Evolutionary conservation across 1,140 invertebrate species (phyloP), one percentile per base, ranked within the genome.

Genomic region (Ylistrum balloti): DNA sequence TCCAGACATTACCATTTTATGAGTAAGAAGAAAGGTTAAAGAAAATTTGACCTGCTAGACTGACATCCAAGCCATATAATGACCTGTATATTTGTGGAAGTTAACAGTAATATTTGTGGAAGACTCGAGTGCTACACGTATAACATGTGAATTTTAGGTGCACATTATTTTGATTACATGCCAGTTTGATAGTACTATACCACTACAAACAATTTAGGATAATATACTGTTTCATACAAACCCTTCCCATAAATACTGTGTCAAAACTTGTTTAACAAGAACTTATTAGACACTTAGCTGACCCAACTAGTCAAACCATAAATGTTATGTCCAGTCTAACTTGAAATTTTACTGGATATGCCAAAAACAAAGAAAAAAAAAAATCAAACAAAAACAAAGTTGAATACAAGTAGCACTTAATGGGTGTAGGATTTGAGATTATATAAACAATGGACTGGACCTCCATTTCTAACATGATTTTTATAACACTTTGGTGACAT

Each of bases 191-290:
- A 74, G 17, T 45, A 13, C 20, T 74, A 74, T n/a, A 74, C 22
- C 56, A 74, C 56, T 74, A 74, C 56, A 74, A n/a, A 74, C 56
- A 74, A 74, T n/a, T n/a, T n/a, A 74, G n/a, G 56, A 74, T 74
- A 45, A 74, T 74, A 74, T n/a, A 74, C 56, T 74, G 56, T 74
- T 74, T 74, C 13, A n/a, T 74, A n/a, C 28, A 28, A 74, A 74
- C 45, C 56, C 56, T n/a, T 1, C 22, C 56, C 22, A 11, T 74
- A 74, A 74, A 74, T 74, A 74, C 13, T 1, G 56, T 74, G 56
- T 74, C 22, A 28, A 74, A 74, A 74, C 17, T 74, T 74, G 56
- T 74, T 74, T 74, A 7, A 74, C 56, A 74, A 74, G 56, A 74
- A n/a, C 22, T 74, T 74, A 11, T 17, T 17, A 5, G 3, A 74